Evolutionary conservation across 2,113 vertebrate species (phyloP).

Genomic region (Sterrhoptilus dennistouni): DNA sequence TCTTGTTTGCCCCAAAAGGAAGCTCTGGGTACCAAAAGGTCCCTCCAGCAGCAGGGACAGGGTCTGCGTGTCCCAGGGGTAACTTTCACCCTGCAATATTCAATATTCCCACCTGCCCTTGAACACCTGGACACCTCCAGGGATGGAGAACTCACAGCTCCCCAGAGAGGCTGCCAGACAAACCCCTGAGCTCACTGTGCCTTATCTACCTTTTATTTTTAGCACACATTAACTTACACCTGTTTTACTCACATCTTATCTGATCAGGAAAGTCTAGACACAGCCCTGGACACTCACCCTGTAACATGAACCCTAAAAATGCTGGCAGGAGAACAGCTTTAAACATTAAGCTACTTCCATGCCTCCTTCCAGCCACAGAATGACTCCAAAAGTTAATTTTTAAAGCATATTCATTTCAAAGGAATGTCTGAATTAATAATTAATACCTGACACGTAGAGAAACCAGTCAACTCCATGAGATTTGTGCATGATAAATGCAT

Average conservation of each 20-base stretch:
- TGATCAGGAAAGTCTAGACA: not conserved
- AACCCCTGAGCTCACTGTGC: not conserved
- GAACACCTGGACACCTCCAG: not conserved
- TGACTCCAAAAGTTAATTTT: conserved; percentile 52
- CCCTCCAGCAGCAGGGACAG: not conserved
- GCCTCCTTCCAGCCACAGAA: not conserved
- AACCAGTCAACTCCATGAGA: accelerated
- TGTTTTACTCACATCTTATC: not conserved
- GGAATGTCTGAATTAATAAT: conserved; percentile 59
- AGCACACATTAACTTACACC: not conserved
- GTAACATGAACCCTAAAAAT: not conserved
- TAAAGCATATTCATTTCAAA: conserved; percentile 43
- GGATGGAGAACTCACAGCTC: not conserved
- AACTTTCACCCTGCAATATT: not conserved
- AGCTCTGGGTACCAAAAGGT: not conserved
- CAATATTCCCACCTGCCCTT: not conserved
- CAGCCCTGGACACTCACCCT: not conserved
- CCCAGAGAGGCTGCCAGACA: not conserved
- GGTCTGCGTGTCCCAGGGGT: accelerated
- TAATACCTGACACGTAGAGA: not conserved
- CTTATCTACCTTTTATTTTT: not conserved
- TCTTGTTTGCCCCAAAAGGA: not conserved
- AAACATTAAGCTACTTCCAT: not conserved
- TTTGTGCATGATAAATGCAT: not conserved
- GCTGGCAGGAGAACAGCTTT: not conserved